Conservation (phyloP, 2,797 vertebrate species). For the Mormyrus hasselquistii region DNA sequence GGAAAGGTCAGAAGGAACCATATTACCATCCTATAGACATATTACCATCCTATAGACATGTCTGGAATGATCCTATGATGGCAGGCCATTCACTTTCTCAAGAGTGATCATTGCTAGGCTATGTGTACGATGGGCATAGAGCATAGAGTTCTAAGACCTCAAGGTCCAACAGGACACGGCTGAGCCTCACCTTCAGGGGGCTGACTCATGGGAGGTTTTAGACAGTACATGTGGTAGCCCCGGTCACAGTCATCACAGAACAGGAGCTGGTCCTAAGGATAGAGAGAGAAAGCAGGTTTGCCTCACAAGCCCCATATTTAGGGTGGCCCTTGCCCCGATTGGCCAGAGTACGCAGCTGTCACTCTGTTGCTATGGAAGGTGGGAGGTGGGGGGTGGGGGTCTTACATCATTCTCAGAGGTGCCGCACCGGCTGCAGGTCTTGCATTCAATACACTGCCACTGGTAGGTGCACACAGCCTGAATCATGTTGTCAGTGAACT, state of each 20-base stretch:
- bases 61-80: not conserved
- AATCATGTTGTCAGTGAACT: constrained; percentile 98
- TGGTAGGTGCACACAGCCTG: constrained; percentile 94
- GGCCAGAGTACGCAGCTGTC: not conserved
- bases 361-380: constrained; percentile 14
- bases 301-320: not conserved
- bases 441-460: constrained; percentile 99
- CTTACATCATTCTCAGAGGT: constrained; percentile 97
- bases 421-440: constrained; percentile 96
- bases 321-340: not conserved
- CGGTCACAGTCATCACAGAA: constrained; percentile 98
- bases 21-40: not conserved
- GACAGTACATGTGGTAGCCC: constrained; percentile 98
- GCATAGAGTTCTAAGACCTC: not conserved
- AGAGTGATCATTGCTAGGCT: not conserved
- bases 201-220: constrained; percentile 91
- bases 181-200: constrained; percentile 82
- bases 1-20: constrained; percentile 20
- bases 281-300: constrained; percentile 9
- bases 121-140: not conserved
- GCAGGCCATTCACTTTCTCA: not conserved
- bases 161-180: not conserved
- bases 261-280: constrained; percentile 85
- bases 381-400: not conserved
- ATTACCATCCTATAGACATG: not conserved